A percentile compares a stretch with the other conserved stretches of the same genome.
phyloP scores from a whole-genome alignment of 2,113 vertebrate species.

The Cottus gobio region DNA sequence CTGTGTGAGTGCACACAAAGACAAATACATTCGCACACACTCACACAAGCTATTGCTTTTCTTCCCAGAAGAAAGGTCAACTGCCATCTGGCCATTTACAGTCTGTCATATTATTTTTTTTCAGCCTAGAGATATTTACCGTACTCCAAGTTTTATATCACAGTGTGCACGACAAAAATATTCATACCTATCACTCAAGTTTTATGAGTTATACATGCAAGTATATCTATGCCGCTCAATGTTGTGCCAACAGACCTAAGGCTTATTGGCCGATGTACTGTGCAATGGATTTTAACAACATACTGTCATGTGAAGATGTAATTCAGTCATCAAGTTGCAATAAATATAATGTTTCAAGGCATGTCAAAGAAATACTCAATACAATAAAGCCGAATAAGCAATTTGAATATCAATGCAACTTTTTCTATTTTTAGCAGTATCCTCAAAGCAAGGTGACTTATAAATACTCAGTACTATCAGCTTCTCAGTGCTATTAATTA shows the following conservation, averaged over 20 bases:
- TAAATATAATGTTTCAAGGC: not conserved
- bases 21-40: not conserved
- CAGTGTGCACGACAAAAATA: not conserved
- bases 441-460: slow-evolving; percentile 44
- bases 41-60: slow-evolving; percentile 21
- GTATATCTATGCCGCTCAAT: not conserved
- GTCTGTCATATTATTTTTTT: not conserved
- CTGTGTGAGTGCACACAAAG: slow-evolving; percentile 28
- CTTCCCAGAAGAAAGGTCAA: slow-evolving; percentile 54
- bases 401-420: slow-evolving; percentile 20
- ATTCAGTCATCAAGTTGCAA: not conserved
- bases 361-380: not conserved
- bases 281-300: slow-evolving; percentile 9
- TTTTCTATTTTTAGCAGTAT: slow-evolving; percentile 37
- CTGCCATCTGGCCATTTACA: slow-evolving; percentile 22
- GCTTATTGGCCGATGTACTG: not conserved
- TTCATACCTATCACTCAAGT: not conserved
- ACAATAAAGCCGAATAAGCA: slow-evolving; percentile 15
- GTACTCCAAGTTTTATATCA: not conserved
- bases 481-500: slow-evolving; percentile 48
- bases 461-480: slow-evolving; percentile 42
- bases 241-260: not conserved
- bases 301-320: not conserved
- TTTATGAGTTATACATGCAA: slow-evolving; percentile 1
- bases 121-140: slow-evolving; percentile 28